Evolutionary conservation across 1,140 invertebrate genomes (phyloP).

Genomic region (Archivesica marissinica): DNA sequence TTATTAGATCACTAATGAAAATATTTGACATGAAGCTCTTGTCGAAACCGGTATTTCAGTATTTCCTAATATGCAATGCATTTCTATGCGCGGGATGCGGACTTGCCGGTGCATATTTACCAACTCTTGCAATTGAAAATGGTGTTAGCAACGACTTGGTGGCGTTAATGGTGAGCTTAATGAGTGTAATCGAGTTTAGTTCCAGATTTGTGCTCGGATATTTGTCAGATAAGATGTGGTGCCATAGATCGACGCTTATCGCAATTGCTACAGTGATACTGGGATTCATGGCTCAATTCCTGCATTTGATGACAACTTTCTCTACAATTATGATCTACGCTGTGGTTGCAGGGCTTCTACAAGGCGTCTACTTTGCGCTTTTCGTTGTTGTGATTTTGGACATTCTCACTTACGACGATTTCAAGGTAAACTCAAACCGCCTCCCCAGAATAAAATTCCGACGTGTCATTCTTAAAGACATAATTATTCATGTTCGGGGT

Average conservation of each 20-base stretch:
- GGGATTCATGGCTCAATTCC: slow-evolving; percentile 15
- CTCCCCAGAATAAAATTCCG: too few species aligned
- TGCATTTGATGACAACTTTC: slow-evolving; percentile 17
- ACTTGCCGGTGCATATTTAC: not conserved
- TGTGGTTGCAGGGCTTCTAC: slow-evolving; percentile 19
- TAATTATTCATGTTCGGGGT: too few species aligned
- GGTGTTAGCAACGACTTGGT: slow-evolving; percentile 26
- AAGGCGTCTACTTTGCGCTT: slow-evolving; percentile 50
- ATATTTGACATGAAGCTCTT: slow-evolving; percentile 48
- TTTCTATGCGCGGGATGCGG: slow-evolving; percentile 38
- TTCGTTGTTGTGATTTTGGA: slow-evolving; percentile 47
- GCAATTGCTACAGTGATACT: slow-evolving; percentile 1
- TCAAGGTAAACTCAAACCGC: slow-evolving; percentile 52
- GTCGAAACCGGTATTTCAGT: slow-evolving; percentile 34
- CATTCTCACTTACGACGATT: slow-evolving; percentile 31
- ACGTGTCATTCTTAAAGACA: too few species aligned
- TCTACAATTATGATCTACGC: slow-evolving; percentile 31
- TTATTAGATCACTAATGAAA: slow-evolving; percentile 9
- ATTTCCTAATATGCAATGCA: slow-evolving; percentile 39
- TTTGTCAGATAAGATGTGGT: slow-evolving; percentile 32
- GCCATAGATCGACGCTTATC: slow-evolving; percentile 31
- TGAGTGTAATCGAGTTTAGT: slow-evolving; percentile 8
- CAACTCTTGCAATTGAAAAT: slow-evolving; percentile 30
- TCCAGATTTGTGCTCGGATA: slow-evolving; percentile 18
- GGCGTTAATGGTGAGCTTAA: slow-evolving; percentile 7